These are phyloP conservation scores for Coccyzus lansbergi DNA, from an alignment of 2,797 vertebrate species.

Conservation along the genomic window DNA sequence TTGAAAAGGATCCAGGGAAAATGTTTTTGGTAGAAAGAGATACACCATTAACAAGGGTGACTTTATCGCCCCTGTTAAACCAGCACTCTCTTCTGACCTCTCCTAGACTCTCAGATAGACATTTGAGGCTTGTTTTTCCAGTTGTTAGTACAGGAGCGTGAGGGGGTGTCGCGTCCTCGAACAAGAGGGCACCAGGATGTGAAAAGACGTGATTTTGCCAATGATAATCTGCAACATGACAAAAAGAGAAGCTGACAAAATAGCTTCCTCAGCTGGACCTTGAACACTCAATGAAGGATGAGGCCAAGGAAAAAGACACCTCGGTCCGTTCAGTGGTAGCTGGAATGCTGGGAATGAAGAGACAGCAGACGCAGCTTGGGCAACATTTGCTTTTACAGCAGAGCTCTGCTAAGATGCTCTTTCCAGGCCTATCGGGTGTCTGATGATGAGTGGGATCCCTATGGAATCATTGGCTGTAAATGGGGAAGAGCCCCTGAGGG, in stretches of 20 bases:
- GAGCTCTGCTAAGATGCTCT: background rate
- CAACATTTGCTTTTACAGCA: background rate
- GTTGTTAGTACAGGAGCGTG: background rate
- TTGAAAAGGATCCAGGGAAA: slow-evolving; percentile 73
- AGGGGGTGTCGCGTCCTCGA: background rate
- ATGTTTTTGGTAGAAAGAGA: slow-evolving; percentile 66
- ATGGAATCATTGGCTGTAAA: background rate
- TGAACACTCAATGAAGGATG: background rate
- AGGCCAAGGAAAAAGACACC: background rate
- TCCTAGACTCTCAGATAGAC: background rate
- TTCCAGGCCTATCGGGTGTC: background rate
- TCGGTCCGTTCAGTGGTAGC: background rate
- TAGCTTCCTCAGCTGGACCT: background rate
- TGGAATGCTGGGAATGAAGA: background rate
- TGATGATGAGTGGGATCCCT: background rate
- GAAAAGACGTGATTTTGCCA: background rate
- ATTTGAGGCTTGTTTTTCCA: slow-evolving; percentile 27
- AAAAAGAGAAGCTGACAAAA: background rate
- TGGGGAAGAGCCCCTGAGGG: background rate
- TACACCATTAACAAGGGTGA: slow-evolving; percentile 25
- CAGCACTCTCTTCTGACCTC: slow-evolving; percentile 21
- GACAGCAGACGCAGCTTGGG: background rate
- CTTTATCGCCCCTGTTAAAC: slow-evolving; percentile 42
- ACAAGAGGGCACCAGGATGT: background rate
- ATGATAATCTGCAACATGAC: background rate